phyloP scores from a whole-genome alignment of 2,113 vertebrate genomes.

The Hippocampus barbouri region DNA sequence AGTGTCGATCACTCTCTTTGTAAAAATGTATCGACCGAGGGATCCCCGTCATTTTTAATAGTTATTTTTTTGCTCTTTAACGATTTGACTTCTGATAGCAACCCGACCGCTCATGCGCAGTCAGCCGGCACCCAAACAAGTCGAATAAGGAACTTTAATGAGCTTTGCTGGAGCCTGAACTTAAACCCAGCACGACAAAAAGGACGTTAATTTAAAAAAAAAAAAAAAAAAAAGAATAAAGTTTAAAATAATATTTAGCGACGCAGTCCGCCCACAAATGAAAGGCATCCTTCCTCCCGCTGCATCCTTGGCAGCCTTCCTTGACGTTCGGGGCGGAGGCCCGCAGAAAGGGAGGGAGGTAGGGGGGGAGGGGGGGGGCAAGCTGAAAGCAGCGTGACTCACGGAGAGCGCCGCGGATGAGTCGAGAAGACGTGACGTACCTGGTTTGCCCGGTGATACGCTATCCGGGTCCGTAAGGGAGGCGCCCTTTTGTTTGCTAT shows the following conservation, averaged over 20 bases:
- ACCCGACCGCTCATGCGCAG: not conserved
- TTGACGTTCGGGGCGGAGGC: not conserved
- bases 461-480: not conserved
- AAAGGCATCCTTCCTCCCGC: conserved; percentile 19
- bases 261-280: conserved; percentile 10
- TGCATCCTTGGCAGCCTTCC: conserved; percentile 35
- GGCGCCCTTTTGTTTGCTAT: not conserved
- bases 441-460: too few relatives aligned
- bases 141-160: conserved; percentile 31
- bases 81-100: conserved; percentile 18
- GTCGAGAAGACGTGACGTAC: too few relatives aligned
- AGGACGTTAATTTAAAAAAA: too few relatives aligned
- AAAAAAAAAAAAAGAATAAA: too few relatives aligned
- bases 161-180: conserved; percentile 31
- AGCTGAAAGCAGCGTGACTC: conserved; percentile 41
- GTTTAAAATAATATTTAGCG: too few relatives aligned
- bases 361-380: not conserved
- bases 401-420: not conserved
- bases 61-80: conserved; percentile 27
- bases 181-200: not conserved
- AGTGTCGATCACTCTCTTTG: too few relatives aligned
- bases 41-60: conserved; percentile 14
- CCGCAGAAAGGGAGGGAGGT: not conserved
- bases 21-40: not conserved
- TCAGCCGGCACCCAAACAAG: conserved; percentile 9